A percentile compares a stretch with the other conserved stretches of the same genome.
phyloP scores from a whole-genome alignment of 2,888 invertebrate species.

The Malacosoma neustria region DNA sequence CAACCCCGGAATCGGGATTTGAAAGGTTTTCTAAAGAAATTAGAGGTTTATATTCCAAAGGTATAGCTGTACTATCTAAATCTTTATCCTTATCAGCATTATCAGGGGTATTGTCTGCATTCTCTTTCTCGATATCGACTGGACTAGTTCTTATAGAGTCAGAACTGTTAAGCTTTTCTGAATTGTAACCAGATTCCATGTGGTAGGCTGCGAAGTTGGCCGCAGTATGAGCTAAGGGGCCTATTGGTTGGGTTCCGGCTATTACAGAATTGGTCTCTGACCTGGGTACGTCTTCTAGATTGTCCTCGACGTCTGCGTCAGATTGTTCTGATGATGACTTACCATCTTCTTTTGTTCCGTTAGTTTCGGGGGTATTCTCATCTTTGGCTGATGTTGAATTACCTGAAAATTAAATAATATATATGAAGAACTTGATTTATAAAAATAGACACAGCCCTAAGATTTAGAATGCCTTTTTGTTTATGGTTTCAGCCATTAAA shows the following conservation, averaged over 20 bases:
- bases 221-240: conserved; percentile 50
- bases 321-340: conserved; percentile 81
- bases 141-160: conserved; percentile 66
- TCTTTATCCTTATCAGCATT: conserved; percentile 71
- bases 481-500: too few relatives aligned
- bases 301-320: conserved; percentile 89
- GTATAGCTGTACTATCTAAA: conserved; percentile 38
- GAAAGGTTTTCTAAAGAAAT: conserved; percentile 53
- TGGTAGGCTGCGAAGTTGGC: conserved; percentile 66
- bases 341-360: conserved; percentile 55
- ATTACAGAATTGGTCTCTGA: conserved; percentile 36
- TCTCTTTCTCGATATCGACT: conserved; percentile 66
- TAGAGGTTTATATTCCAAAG: conserved; percentile 58
- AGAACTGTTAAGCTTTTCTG: conserved; percentile 58
- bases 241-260: conserved; percentile 39
- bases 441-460: too few relatives aligned
- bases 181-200: conserved; percentile 82
- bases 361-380: conserved; percentile 33
- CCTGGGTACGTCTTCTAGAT: conserved; percentile 75
- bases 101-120: conserved; percentile 73
- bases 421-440: too few relatives aligned
- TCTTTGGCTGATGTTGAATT: conserved; percentile 44
- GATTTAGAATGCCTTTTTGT: too few relatives aligned
- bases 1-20: conserved; percentile 69
- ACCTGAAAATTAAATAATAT: too few relatives aligned